A percentile compares a stretch with the other conserved stretches of the same genome.
Evolutionary conservation across 2,113 vertebrate species (phyloP).

Genomic region (Dasypus novemcinctus): DNA sequence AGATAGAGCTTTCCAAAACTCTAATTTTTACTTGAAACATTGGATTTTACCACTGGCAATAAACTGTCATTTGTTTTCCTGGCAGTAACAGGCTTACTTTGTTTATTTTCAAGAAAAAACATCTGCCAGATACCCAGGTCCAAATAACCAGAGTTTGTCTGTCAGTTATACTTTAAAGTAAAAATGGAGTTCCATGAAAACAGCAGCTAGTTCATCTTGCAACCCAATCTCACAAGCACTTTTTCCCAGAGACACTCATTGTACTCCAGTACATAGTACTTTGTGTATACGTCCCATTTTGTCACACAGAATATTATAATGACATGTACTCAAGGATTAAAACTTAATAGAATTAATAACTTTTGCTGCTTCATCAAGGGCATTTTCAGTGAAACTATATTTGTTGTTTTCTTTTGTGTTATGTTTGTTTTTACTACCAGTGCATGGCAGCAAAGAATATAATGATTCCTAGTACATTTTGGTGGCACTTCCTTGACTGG

Average conservation of each 20-base stretch:
- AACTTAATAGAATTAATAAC: not conserved
- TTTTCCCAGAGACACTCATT: not conserved
- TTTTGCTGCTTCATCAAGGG: not conserved
- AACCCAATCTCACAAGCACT: not conserved
- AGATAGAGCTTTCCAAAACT: not conserved
- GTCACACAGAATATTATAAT: not conserved
- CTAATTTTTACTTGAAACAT: not conserved
- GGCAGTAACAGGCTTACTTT: not conserved
- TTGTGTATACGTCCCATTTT: not conserved
- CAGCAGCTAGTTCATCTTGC: not conserved
- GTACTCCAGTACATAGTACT: not conserved
- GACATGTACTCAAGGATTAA: not conserved
- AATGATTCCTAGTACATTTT: rapidly evolving
- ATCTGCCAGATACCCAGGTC: not conserved
- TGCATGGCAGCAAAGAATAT: rapidly evolving
- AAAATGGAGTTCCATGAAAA: not conserved
- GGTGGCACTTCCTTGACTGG: not conserved
- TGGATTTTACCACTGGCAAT: not conserved
- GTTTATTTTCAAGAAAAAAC: not conserved
- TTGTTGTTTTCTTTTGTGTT: not conserved
- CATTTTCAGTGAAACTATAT: not conserved
- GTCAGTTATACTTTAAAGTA: not conserved
- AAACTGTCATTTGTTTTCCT: not conserved
- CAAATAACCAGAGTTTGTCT: not conserved
- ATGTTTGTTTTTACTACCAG: not conserved